These are phyloP conservation scores for Drosophila ezoana DNA, from an alignment of 2,888 invertebrate species.

Conservation along the genomic window DNA sequence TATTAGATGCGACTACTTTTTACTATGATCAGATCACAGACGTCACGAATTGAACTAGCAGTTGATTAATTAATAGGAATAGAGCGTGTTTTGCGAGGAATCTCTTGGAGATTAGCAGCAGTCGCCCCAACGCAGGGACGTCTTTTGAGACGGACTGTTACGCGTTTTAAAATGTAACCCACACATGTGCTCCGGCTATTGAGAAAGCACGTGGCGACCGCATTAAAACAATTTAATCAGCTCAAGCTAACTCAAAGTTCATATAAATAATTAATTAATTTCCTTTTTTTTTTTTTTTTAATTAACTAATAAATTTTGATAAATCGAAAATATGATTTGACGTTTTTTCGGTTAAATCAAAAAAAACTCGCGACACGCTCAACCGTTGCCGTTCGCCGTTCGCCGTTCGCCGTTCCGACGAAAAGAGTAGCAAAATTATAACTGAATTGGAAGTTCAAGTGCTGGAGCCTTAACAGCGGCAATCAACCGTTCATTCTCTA, in stretches of 20 bases:
- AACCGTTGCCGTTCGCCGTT: slow-evolving; percentile 73
- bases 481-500: slow-evolving; percentile 63
- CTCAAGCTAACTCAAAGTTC: slow-evolving; percentile 5
- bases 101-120: slow-evolving; percentile 87
- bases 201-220: slow-evolving; percentile 59
- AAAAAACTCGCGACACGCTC: slow-evolving; percentile 50
- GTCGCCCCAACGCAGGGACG: slow-evolving; percentile 98
- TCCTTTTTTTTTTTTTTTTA: background rate
- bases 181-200: slow-evolving; percentile 90
- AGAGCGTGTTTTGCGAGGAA: slow-evolving; percentile 8
- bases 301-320: background rate
- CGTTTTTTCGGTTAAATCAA: slow-evolving; percentile 34
- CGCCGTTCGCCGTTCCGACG: slow-evolving; percentile 75
- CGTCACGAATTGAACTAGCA: slow-evolving; percentile 14
- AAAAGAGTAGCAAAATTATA: slow-evolving; percentile 82
- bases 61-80: slow-evolving; percentile 19
- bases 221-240: slow-evolving; percentile 59
- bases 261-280: background rate
- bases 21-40: slow-evolving; percentile 42
- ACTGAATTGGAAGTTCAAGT: slow-evolving; percentile 83
- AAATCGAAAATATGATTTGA: slow-evolving; percentile 24
- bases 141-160: slow-evolving; percentile 98
- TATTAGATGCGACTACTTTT: slow-evolving; percentile 29
- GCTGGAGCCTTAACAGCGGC: slow-evolving; percentile 76
- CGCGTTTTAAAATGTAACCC: slow-evolving; percentile 97